These are phyloP conservation scores for Sinonovacula constricta DNA, from an alignment of 1,140 invertebrate genomes.

Conservation along the genomic window DNA sequence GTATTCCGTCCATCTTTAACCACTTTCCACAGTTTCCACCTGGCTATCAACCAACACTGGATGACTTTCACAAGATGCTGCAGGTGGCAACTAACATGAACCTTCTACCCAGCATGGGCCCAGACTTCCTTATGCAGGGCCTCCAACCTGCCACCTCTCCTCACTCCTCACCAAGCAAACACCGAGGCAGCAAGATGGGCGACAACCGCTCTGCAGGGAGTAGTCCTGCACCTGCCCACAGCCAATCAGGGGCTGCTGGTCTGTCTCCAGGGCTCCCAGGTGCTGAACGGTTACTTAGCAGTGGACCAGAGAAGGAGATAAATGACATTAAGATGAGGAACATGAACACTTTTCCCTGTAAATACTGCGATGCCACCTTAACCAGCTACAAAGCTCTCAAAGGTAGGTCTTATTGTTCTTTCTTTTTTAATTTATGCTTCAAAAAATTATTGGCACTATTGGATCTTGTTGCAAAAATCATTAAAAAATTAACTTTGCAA, in stretches of 20 bases:
- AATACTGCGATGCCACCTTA: constrained; percentile 90
- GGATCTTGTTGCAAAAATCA: no score
- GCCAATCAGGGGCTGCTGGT: constrained; percentile 9
- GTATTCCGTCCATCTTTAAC: constrained; percentile 46
- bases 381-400: constrained; percentile 86
- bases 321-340: constrained; percentile 45
- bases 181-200: background rate
- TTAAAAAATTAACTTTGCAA: no score
- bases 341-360: constrained; percentile 85
- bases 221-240: constrained; percentile 25
- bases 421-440: no score
- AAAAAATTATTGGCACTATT: no score
- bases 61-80: constrained; percentile 59
- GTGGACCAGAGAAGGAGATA: constrained; percentile 31
- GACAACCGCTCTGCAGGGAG: background rate
- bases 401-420: no score
- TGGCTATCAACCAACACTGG: constrained; percentile 37
- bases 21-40: constrained; percentile 37
- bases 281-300: no score
- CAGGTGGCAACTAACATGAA: constrained; percentile 55
- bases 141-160: background rate
- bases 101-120: constrained; percentile 47
- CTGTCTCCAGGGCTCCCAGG: constrained; percentile 29
- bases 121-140: constrained; percentile 36
- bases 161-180: constrained; percentile 26